Base-by-base conservation (phyloP, 53 echinoderm and acorn worm genomes). In the Pentamera pediparva region DNA sequence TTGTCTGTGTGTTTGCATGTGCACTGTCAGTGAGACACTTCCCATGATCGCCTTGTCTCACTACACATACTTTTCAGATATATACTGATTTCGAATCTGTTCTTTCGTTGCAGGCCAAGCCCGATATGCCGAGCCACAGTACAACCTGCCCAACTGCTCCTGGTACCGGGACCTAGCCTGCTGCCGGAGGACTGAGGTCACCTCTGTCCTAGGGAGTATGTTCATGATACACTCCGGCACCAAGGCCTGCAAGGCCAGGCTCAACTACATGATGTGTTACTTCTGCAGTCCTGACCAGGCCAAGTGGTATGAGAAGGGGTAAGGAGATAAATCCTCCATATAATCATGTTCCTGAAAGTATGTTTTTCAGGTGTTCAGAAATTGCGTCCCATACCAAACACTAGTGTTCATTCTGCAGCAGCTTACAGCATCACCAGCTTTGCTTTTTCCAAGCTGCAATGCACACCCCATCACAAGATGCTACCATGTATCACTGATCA, bases 181-280 rank as follows among this genome's bases (percentile, higher is more conserved):
- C 69, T 95, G 95, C 45, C 80, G 78, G 38, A 81, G 95, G 22
- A 95, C 95, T 6, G 90, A 95, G 49, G 95, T 95, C 15, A 82
- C 95, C 0, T 84, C 95, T 6, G 95, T 95, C 30, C 77, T 95
- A 35, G 95, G 87, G 6, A 87, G 95, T 24, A 95, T 95, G 95
- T 87, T 78, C 56, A 89, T 84, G 85, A 82, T 90, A 10, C 76
- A 90, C 37, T 84, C 75, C 3, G 79, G 83, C n/a, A 79, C 84
- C 10, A 78, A 81, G 28, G 82, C 81, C n/a, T 95, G 95, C 39
- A 49, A 78, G 11, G 81, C 87, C 0, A 75, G 87, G 34, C 85
- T 95, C 4, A 87, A 95, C 70, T 95, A 95, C 57, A 95, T 95
- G 95, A 95, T 95, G 95, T 95, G 95, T 78, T 95, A 95, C 67